phyloP scores from a whole-genome alignment of 2,888 invertebrate genomes.

The Lepidochitona cinerea region DNA sequence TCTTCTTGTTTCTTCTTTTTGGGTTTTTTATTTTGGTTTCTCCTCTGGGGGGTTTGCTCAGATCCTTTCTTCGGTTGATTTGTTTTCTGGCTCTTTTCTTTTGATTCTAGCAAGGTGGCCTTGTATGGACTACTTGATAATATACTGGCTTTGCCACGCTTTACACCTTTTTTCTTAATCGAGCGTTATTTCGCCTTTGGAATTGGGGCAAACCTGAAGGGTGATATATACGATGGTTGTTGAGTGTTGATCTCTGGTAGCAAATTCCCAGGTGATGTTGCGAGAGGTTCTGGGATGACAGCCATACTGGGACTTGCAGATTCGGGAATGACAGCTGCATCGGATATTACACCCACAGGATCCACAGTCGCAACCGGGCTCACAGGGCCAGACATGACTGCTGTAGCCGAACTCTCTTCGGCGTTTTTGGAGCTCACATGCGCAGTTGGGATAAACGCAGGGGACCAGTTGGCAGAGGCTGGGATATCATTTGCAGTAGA shows the following conservation, averaged over 20 bases:
- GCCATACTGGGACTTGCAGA: too few relatives aligned
- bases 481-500: too few relatives aligned
- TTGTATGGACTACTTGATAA: background rate
- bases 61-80: background rate
- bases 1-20: background rate
- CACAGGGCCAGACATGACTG: too few relatives aligned
- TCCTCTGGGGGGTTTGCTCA: background rate
- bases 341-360: too few relatives aligned
- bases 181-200: background rate
- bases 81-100: background rate
- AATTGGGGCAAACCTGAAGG: background rate
- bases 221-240: background rate
- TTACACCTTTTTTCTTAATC: background rate
- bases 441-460: too few relatives aligned
- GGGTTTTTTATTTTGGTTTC: background rate
- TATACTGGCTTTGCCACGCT: background rate
- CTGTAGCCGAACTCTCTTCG: too few relatives aligned
- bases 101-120: background rate
- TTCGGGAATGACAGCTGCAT: too few relatives aligned
- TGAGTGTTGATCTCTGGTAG: background rate
- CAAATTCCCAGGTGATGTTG: background rate
- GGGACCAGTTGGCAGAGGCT: too few relatives aligned
- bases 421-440: too few relatives aligned
- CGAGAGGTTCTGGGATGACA: background rate
- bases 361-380: too few relatives aligned